phyloP scores from a whole-genome alignment of 2,888 invertebrate species.

The Halictus ligatus region DNA sequence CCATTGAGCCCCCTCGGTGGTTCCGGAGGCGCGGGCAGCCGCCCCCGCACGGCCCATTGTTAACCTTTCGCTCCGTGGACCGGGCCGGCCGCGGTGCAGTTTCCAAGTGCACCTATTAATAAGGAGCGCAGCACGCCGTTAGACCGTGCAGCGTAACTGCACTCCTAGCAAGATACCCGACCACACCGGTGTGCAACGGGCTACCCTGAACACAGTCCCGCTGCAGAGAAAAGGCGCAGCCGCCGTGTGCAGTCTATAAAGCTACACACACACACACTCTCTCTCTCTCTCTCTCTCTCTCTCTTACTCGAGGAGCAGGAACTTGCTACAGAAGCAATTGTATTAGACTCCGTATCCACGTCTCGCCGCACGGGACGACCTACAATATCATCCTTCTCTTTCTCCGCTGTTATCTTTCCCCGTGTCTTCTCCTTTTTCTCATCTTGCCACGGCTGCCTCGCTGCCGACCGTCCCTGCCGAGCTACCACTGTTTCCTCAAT shows the following conservation, averaged over 20 bases:
- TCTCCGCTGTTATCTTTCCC: neutral
- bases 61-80: conserved; percentile 59
- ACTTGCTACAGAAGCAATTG: conserved; percentile 66
- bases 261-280: neutral
- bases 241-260: conserved; percentile 35
- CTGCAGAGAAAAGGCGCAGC: conserved; percentile 43
- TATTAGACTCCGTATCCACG: conserved; percentile 62
- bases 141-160: conserved; percentile 62
- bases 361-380: conserved; percentile 17
- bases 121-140: conserved; percentile 65
- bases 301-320: conserved; percentile 3
- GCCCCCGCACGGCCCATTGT: conserved; percentile 57
- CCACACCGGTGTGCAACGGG: neutral
- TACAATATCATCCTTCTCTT: conserved; percentile 27
- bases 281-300: neutral
- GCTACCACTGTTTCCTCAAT: conserved; percentile 37
- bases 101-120: conserved; percentile 71
- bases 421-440: conserved; percentile 1
- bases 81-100: conserved; percentile 54
- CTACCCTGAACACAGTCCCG: conserved; percentile 35
- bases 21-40: conserved; percentile 11
- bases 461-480: neutral
- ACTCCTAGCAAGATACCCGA: conserved; percentile 51
- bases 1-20: conserved; percentile 49
- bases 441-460: neutral